Evolutionary conservation across 2,797 vertebrate species (phyloP).

Genomic region (Eulemur mongoz): DNA sequence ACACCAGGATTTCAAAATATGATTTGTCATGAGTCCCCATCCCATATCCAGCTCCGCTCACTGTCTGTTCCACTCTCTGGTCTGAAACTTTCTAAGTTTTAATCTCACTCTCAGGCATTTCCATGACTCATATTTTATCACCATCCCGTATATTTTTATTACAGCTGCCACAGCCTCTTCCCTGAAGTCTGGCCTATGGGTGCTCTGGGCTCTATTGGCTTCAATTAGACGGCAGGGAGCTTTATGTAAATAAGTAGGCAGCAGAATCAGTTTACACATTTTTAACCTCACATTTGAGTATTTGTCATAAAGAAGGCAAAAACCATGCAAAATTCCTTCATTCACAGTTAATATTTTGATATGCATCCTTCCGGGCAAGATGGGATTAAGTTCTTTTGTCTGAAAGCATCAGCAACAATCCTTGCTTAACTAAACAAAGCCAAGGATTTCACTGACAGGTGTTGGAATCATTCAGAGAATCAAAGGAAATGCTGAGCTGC

Average conservation of each 20-base stretch:
- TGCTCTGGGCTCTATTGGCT: too few relatives aligned
- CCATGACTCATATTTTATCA: not conserved
- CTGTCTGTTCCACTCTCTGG: constrained; percentile 30
- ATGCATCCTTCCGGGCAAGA: not conserved
- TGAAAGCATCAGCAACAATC: not conserved
- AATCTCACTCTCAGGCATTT: not conserved
- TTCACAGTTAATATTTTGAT: not conserved
- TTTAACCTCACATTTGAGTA: not conserved
- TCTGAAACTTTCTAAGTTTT: constrained; percentile 36
- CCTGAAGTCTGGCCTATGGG: not conserved
- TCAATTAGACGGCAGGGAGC: not conserved
- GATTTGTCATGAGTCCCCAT: constrained; percentile 2
- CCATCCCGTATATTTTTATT: not conserved
- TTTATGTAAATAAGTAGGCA: not conserved
- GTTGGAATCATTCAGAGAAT: not conserved
- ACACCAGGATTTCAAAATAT: not conserved
- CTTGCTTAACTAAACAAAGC: not conserved
- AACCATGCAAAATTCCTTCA: not conserved
- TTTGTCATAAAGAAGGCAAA: not conserved
- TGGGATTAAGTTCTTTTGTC: not conserved
- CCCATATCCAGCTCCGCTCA: constrained; percentile 14
- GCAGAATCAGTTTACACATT: not conserved
- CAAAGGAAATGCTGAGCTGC: not conserved
- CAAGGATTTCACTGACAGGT: not conserved
- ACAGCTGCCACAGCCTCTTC: not conserved